Percentiles rank a stretch among this genome's conserved stretches.
phyloP scores from a whole-genome alignment of 2,797 vertebrate species.

The Enteromius paludinosus region DNA sequence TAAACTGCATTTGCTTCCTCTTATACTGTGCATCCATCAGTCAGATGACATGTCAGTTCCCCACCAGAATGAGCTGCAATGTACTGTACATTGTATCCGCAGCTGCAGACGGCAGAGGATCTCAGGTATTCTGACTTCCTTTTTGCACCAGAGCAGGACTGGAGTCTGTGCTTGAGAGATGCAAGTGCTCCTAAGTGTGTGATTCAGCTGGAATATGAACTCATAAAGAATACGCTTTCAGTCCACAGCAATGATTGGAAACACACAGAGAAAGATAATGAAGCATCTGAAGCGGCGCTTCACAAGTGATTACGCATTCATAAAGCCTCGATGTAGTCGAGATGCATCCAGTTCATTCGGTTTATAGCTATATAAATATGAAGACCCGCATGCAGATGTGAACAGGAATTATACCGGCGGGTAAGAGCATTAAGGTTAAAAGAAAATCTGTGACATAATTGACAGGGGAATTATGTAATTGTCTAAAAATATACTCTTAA shows the following conservation, averaged over 20 bases:
- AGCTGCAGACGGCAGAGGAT: neutral
- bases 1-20: neutral
- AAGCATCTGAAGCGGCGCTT: neutral
- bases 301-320: slow-evolving; percentile 21
- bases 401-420: neutral
- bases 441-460: slow-evolving; percentile 1
- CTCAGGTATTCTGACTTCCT: neutral
- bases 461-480: slow-evolving; percentile 3
- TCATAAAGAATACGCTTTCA: neutral
- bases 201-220: slow-evolving; percentile 15
- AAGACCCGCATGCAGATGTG: neutral
- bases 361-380: neutral
- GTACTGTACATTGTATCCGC: neutral
- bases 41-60: neutral
- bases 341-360: neutral
- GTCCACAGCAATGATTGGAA: neutral
- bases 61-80: neutral
- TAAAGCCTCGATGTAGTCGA: slow-evolving; percentile 5
- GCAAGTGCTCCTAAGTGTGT: neutral
- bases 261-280: slow-evolving; percentile 18
- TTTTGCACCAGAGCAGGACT: neutral
- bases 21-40: neutral
- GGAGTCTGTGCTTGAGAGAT: neutral
- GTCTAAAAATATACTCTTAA: neutral
- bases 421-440: neutral